phyloP scores from a whole-genome alignment of 2,797 vertebrate species.

The Anolis apletophallus region DNA sequence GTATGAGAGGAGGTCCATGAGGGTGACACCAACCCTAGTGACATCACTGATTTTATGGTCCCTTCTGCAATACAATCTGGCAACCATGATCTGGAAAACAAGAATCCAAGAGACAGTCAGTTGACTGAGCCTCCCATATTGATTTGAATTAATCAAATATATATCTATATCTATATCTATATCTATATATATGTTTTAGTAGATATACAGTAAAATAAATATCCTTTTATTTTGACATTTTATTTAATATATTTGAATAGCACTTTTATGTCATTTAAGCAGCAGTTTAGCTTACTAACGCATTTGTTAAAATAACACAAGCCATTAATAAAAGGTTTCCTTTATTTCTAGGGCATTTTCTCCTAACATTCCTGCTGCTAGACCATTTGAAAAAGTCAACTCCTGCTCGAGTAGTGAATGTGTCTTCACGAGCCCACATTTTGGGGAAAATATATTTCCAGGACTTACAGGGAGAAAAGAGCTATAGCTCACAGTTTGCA shows the following conservation, averaged over 20 bases:
- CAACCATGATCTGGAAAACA: not conserved
- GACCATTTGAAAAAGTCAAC: slow-evolving; percentile 87
- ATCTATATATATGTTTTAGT: not conserved
- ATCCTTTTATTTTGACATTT: not conserved
- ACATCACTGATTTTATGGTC: not conserved
- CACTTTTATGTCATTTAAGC: not conserved
- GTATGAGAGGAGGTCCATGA: no score
- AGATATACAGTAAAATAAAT: not conserved
- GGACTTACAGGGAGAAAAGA: slow-evolving; percentile 90
- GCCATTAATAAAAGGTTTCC: not conserved
- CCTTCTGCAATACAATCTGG: not conserved
- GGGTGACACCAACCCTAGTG: no score
- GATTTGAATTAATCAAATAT: not conserved
- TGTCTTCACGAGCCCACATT: slow-evolving; percentile 89
- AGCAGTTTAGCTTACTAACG: not conserved
- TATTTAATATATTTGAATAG: not conserved
- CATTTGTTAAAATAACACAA: not conserved
- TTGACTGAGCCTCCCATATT: not conserved
- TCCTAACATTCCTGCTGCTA: slow-evolving; percentile 90
- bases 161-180: no score
- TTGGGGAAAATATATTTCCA: slow-evolving; percentile 92
- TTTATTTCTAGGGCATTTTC: slow-evolving; percentile 87
- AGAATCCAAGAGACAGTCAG: not conserved
- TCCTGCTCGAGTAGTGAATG: slow-evolving; percentile 87
- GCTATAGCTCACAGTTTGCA: slow-evolving; percentile 88